Evolutionary conservation across 2,797 vertebrate genomes (phyloP).

Genomic region (Helicolenus hilgendorfi): DNA sequence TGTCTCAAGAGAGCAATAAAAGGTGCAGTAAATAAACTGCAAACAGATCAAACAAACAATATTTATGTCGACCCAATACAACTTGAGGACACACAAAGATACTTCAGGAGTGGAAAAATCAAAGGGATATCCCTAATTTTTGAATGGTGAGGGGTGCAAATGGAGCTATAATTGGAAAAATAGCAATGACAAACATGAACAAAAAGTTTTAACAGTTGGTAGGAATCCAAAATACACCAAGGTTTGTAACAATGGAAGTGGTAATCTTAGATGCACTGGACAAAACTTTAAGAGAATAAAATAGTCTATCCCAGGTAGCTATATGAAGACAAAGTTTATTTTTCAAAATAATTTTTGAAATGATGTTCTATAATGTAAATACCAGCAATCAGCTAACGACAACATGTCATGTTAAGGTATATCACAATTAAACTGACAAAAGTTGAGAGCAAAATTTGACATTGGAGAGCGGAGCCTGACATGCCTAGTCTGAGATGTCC

Average conservation of each 20-base stretch:
- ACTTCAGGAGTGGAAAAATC: background rate
- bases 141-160: background rate
- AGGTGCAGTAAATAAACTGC: conserved; percentile 14
- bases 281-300: background rate
- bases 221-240: background rate
- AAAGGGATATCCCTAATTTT: background rate
- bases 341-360: background rate
- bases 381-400: background rate
- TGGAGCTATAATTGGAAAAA: background rate
- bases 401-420: background rate
- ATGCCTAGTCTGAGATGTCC: background rate
- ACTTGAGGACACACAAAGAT: background rate
- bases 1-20: conserved; percentile 19
- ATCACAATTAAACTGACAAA: background rate
- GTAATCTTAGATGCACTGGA: background rate
- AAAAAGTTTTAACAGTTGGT: background rate
- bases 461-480: background rate
- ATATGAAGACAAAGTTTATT: background rate
- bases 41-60: conserved; percentile 13
- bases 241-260: background rate
- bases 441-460: background rate
- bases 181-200: background rate
- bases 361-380: background rate
- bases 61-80: background rate
- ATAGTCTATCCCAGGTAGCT: background rate